Conservation (phyloP, 2,113 vertebrate genomes). For the Strigops habroptila region DNA sequence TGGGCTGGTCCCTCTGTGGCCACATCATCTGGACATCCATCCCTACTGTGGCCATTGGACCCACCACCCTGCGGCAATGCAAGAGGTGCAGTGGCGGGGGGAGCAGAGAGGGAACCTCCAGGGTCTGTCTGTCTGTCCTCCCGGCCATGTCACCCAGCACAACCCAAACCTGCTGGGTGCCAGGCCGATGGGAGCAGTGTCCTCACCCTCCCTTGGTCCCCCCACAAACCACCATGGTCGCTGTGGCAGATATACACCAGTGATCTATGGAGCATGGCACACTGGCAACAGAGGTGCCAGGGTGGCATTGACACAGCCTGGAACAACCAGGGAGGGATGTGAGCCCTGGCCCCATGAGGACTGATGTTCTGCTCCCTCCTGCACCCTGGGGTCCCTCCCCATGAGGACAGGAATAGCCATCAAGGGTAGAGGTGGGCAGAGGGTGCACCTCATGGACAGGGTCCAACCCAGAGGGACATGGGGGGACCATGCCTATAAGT, state of each 20-base stretch:
- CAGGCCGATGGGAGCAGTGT: not conserved
- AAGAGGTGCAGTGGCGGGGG: too few relatives aligned
- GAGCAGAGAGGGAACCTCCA: not conserved
- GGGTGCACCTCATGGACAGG: not conserved
- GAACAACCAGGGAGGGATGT: not conserved
- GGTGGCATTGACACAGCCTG: not conserved
- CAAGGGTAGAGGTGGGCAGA: not conserved
- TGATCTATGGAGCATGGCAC: rapidly evolving
- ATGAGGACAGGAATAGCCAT: not conserved
- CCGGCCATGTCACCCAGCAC: rapidly evolving
- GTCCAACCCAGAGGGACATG: not conserved
- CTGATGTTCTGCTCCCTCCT: not conserved
- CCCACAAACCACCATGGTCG: rapidly evolving
- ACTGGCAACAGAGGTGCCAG: not conserved
- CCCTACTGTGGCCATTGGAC: rapidly evolving
- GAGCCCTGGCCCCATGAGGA: rapidly evolving
- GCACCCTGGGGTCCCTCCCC: too few relatives aligned
- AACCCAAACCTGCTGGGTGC: not conserved
- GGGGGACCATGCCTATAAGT: rapidly evolving
- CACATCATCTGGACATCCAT: rapidly evolving
- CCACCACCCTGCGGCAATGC: not conserved
- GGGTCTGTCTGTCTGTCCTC: not conserved
- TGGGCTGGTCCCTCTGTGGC: rapidly evolving
- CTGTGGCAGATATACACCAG: not conserved
- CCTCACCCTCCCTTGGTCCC: too few relatives aligned